Evolutionary conservation across 2,797 vertebrate species (phyloP), one percentile per base, ranked within the genome.

Genomic region (Agapornis canus): DNA sequence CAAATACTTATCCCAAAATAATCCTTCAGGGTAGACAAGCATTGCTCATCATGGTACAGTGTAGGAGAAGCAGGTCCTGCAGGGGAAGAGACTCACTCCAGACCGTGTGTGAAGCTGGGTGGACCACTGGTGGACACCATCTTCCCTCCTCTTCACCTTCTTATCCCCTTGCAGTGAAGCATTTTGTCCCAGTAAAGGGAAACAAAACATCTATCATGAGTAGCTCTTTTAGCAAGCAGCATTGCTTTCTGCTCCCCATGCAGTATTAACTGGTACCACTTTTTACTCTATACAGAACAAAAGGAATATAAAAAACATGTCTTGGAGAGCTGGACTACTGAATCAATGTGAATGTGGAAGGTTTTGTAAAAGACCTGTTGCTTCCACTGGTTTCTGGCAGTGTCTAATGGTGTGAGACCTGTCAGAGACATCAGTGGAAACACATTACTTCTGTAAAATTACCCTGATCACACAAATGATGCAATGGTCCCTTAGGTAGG

Each of bases 401-500:
- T 2, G 1, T 7, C 42, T 85, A 68, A 22, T 13, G 31, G 64
- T 29, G 35, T 6, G 6, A 82, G 66, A 85, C 23, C 60, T 39
- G 47, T 42, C 51, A 73, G 32, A 45, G 51, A 37, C 22, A 32
- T 21, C 4, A 35, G 6, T 37, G 51, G 68, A 56, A 56, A 54
- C 9, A 77, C 57, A 48, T 45, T 12, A 14, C 17, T 52, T 72
- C 0, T 14, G n/a, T 31, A 39, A 35, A 64, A 56, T 26, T 2
- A 40, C 20, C 29, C n/a, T 13, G 7, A 23, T 29, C 63, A 68
- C 70, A 76, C 23, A 39, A 49, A 29, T 0, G 2, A 20, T 35
- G 37, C 23, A 37, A 7, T 4, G 52, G 40, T 14, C 20, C 51
- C 1, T 0, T 11, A 12, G 29, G 31, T 1, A 63, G 72, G 32